Evolutionary conservation across 2,888 invertebrate species (phyloP), one percentile per base, ranked within the genome.

Genomic region (Cremastobaeus sp.): DNA sequence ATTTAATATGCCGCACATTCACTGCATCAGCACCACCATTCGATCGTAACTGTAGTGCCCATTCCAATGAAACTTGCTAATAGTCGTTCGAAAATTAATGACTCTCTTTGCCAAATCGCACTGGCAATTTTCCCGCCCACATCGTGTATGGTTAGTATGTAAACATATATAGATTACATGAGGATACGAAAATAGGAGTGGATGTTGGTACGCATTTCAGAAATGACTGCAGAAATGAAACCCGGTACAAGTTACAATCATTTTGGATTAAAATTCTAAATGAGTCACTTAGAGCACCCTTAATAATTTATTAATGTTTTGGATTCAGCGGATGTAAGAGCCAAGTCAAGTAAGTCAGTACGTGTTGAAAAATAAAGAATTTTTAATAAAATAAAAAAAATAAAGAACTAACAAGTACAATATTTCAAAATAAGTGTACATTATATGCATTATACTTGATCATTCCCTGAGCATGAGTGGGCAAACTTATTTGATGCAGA

Each of bases 51-150:
- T 43, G 54, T 17, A 39, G 37, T 37, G 20, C 65, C 47, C 55
- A 37, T 69, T 69, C 45, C 68, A 52, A 59, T 47, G 59, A 52
- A 43, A 69, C 68, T 69, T 37, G 59, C 68, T 69, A 69, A 69
- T 69, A 69, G 68, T 69, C 59, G 59, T 41, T 60, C 21, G 59
- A 52, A 69, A 69, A 69, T 69, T 69, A 59, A 69, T 47, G 68
- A 69, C 59, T 60, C 28, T 37, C 52, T 69, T 52, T 54, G 57
- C 59, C 68, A 52, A 69, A 52, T 69, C 15, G 59, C 43, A 52
- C 30, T 52, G 68, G 59, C 59, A 69, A 69, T 69, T 69, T 69
- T 69, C 59, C 68, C 59, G 52, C 68, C 68, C 52, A 68, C 68
- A 21, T 45, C 59, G 12, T 68, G 59, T 59, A 50, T 32, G 59